Conservation (phyloP, 2,888 invertebrate species). For the Xiphydria camelus region DNA sequence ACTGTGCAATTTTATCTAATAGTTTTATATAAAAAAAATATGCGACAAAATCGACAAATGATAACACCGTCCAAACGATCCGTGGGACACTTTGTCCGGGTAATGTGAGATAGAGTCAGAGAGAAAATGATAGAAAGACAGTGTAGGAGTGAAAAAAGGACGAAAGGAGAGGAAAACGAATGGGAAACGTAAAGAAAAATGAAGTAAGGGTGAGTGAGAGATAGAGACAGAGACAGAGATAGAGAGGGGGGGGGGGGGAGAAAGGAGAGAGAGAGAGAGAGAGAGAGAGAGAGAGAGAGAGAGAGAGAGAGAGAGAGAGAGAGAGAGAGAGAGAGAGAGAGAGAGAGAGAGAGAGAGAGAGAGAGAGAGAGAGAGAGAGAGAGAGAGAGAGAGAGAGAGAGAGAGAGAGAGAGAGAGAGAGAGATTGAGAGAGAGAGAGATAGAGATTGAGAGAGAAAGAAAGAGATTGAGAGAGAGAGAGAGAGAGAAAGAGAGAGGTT, state of each 20-base stretch:
- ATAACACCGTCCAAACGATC: no score
- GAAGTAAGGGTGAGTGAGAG: neutral
- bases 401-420: slow-evolving; percentile 14
- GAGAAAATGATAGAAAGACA: slow-evolving; percentile 13
- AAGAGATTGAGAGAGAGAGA: slow-evolving; percentile 29
- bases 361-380: slow-evolving; percentile 10
- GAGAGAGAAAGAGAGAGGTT: slow-evolving; percentile 50
- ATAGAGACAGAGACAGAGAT: slow-evolving; percentile 1
- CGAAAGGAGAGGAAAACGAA: slow-evolving; percentile 5
- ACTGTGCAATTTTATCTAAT: no score
- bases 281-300: slow-evolving; percentile 4
- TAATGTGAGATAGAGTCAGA: slow-evolving; percentile 12
- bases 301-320: slow-evolving; percentile 12
- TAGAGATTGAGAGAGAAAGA: slow-evolving; percentile 12
- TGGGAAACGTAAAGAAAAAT: slow-evolving; percentile 4
- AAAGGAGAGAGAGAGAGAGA: slow-evolving; percentile 12
- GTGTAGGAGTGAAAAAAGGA: slow-evolving; percentile 22
- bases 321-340: slow-evolving; percentile 28
- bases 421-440: slow-evolving; percentile 16
- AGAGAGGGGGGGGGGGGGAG: slow-evolving; percentile 9
- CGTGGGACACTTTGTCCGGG: no score
- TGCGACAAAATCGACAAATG: no score
- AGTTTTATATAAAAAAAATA: no score
- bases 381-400: slow-evolving; percentile 17
- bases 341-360: slow-evolving; percentile 44